These are phyloP conservation scores for Campoplex nolae DNA, from an alignment of 2,888 invertebrate genomes.

Conservation along the genomic window DNA sequence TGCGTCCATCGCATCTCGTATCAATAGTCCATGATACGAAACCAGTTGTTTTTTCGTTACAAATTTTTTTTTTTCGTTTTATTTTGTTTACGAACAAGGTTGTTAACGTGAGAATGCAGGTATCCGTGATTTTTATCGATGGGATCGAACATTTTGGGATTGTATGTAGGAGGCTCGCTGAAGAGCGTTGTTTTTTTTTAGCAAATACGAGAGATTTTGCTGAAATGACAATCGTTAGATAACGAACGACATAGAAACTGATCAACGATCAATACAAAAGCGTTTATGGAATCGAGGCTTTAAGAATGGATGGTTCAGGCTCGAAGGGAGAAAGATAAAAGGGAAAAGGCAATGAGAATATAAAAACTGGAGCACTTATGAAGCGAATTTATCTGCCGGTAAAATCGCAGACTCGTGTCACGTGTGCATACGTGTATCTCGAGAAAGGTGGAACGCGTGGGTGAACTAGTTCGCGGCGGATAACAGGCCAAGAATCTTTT, in stretches of 20 bases:
- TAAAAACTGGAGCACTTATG: slow-evolving; percentile 41
- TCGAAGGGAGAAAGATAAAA: not conserved
- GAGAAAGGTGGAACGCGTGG: slow-evolving; percentile 68
- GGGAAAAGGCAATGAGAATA: not conserved
- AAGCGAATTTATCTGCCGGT: slow-evolving; percentile 62
- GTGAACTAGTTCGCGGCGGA: slow-evolving; percentile 70
- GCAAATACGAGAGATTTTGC: no score
- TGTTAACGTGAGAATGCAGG: not conserved
- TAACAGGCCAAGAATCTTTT: slow-evolving; percentile 59
- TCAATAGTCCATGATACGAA: slow-evolving; percentile 47
- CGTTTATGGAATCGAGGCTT: not conserved
- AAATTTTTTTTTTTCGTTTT: not conserved
- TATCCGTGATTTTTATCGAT: not conserved
- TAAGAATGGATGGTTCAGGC: not conserved
- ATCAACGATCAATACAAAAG: not conserved
- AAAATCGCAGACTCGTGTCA: slow-evolving; percentile 65
- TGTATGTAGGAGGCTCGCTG: not conserved
- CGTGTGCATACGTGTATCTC: slow-evolving; percentile 2
- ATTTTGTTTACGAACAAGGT: not conserved
- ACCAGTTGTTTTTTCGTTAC: slow-evolving; percentile 23
- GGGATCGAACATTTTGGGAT: not conserved
- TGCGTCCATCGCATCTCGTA: slow-evolving; percentile 9
- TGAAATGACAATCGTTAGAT: no score
- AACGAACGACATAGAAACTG: no score
- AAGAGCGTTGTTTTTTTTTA: no score